Conservation (phyloP, 2,113 vertebrate species). For the Fulica atra region DNA sequence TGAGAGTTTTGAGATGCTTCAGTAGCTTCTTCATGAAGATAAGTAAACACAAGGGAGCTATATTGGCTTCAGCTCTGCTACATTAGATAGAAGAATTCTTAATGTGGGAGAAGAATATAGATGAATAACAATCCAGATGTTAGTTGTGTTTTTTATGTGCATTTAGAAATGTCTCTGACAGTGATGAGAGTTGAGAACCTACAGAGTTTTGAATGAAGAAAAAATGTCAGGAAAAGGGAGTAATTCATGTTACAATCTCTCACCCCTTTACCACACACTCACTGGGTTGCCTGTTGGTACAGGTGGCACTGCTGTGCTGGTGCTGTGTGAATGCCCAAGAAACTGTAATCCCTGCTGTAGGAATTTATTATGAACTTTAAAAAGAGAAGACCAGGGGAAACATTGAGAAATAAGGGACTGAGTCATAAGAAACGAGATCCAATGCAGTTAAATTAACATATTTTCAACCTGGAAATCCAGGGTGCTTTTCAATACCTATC, state of each 20-base stretch:
- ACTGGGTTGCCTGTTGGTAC: neutral
- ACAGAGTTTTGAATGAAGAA: neutral
- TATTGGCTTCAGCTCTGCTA: neutral
- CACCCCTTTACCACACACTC: neutral
- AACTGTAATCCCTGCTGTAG: neutral
- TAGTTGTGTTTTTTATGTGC: neutral
- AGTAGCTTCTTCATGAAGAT: conserved; percentile 34
- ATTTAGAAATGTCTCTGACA: neutral
- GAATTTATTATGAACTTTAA: neutral
- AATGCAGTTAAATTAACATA: neutral
- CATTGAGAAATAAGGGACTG: neutral
- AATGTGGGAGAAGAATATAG: neutral
- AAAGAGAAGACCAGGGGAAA: neutral
- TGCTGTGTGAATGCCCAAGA: neutral
- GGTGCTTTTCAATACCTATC: neutral
- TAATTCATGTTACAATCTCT: neutral
- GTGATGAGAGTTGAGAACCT: neutral
- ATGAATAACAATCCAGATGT: neutral
- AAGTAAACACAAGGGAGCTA: conserved; percentile 42
- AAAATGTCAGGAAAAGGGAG: neutral
- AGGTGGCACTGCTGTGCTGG: neutral
- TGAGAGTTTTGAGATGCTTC: conserved; percentile 31
- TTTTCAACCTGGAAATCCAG: neutral
- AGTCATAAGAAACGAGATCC: neutral
- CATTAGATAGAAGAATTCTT: neutral